Evolutionary conservation across 37 sponge, comb jelly and placozoan species (phyloP).

Genomic region (Geodia barretti): DNA sequence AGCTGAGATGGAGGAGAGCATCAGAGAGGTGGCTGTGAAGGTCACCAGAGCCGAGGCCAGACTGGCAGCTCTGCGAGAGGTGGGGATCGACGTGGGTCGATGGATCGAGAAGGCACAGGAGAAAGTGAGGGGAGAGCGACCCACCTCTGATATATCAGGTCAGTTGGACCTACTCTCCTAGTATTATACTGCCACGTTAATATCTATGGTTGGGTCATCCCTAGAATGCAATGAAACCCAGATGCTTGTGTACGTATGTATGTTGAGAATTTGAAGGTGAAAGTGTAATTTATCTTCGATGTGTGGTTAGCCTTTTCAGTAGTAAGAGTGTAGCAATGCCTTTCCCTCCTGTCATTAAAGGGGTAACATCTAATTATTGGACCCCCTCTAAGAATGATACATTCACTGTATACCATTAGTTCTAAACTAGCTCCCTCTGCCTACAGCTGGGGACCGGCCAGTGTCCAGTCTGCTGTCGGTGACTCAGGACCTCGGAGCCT

Average conservation of each 20-base stretch:
- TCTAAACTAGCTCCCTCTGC: background rate
- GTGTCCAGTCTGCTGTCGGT: background rate
- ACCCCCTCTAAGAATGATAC: background rate
- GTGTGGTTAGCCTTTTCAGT: background rate
- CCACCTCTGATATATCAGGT: background rate
- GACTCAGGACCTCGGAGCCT: background rate
- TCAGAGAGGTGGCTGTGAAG: constrained; percentile 64
- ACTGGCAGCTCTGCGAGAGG: constrained; percentile 65
- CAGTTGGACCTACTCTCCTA: too few relatives aligned
- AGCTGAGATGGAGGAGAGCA: constrained; percentile 44
- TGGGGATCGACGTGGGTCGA: constrained; percentile 68
- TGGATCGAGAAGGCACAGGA: constrained; percentile 77
- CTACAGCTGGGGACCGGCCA: background rate
- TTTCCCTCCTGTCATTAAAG: constrained; percentile 15
- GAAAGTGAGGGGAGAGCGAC: background rate
- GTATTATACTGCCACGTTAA: too few relatives aligned
- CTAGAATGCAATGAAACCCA: too few relatives aligned
- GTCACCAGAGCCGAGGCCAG: constrained; percentile 51
- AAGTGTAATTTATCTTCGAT: too few relatives aligned
- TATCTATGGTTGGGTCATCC: too few relatives aligned
- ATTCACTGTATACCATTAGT: background rate
- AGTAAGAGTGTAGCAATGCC: background rate
- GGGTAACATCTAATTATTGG: background rate
- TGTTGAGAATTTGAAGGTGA: too few relatives aligned
- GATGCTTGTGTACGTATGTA: too few relatives aligned